These are phyloP conservation scores for Sceloporus tristichus DNA, from an alignment of 2,113 vertebrate genomes.

Conservation along the genomic window DNA sequence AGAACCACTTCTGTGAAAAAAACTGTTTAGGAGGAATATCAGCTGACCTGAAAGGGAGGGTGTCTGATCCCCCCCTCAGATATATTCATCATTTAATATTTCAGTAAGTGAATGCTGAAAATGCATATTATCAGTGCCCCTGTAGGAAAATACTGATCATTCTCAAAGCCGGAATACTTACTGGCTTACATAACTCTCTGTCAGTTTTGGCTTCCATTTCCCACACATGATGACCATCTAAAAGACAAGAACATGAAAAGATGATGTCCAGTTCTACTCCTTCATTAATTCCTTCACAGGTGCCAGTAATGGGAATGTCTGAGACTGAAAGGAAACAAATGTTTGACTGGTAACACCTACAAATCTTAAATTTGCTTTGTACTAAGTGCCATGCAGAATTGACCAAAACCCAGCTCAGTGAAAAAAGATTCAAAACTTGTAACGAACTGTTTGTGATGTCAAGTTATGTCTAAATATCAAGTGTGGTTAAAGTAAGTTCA, in stretches of 20 bases:
- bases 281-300: conserved; percentile 23
- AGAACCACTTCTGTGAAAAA: background rate
- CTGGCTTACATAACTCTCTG: conserved; percentile 92
- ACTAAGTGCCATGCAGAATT: too few relatives aligned
- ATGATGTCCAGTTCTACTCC: conserved; percentile 29
- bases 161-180: conserved; percentile 80
- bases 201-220: conserved; percentile 97
- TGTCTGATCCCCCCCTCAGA: background rate
- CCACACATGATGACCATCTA: conserved; percentile 98
- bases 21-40: background rate
- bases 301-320: background rate
- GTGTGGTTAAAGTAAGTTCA: too few relatives aligned
- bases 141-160: background rate
- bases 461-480: too few relatives aligned
- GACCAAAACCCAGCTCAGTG: too few relatives aligned
- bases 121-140: background rate
- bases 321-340: background rate
- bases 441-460: too few relatives aligned
- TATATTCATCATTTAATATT: background rate
- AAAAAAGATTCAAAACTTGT: too few relatives aligned
- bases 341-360: background rate
- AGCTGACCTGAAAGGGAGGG: background rate
- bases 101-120: background rate
- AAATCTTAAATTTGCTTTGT: too few relatives aligned
- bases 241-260: conserved; percentile 62